phyloP scores from a whole-genome alignment of 2,888 invertebrate genomes.

The Ophioninae sp. region DNA sequence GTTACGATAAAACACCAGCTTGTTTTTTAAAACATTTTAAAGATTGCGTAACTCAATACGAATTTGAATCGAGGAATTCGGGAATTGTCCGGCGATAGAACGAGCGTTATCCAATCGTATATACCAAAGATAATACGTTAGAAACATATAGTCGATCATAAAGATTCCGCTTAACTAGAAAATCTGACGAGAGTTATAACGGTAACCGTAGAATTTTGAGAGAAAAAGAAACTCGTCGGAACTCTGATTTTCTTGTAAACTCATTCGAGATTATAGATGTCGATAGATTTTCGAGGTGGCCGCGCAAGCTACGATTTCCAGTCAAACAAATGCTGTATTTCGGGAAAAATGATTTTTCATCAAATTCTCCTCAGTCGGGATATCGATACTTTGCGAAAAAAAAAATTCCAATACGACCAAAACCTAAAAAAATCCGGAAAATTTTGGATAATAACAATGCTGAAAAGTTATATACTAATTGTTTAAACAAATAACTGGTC shows the following conservation, averaged over 20 bases:
- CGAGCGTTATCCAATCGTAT: slow-evolving; percentile 68
- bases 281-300: slow-evolving; percentile 5
- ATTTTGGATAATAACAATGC: neutral
- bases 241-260: slow-evolving; percentile 50
- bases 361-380: neutral
- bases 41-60: neutral
- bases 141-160: slow-evolving; percentile 57
- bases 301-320: neutral
- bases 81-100: slow-evolving; percentile 69
- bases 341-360: neutral
- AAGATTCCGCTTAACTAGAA: slow-evolving; percentile 55
- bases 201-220: slow-evolving; percentile 63
- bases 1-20: neutral
- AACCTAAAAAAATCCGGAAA: neutral
- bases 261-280: slow-evolving; percentile 29
- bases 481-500: neutral
- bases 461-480: neutral
- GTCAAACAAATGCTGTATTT: slow-evolving; percentile 2
- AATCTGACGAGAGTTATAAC: slow-evolving; percentile 50
- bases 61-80: slow-evolving; percentile 27
- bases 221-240: slow-evolving; percentile 40
- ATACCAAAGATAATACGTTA: slow-evolving; percentile 75
- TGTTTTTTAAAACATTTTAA: neutral
- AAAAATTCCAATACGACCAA: neutral
- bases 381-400: neutral